Base-by-base conservation (phyloP, 2,113 vertebrate species). In the Climacteris rufus region DNA sequence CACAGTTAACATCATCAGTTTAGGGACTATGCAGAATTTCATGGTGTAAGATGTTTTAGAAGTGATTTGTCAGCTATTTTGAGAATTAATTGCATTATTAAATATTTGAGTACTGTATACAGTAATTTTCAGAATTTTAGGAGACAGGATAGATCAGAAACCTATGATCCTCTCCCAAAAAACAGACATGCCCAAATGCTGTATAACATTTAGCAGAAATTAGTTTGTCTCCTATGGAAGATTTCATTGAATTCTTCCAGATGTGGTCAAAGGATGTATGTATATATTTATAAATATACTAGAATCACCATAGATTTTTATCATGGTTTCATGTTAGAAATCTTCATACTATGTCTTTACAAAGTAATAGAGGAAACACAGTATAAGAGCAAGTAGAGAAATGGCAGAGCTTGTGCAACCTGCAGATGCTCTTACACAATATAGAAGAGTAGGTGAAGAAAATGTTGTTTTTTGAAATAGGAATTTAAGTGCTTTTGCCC, bases 41-140 rank as follows among this genome's bases (percentile, higher is more conserved):
- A 75, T 72, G 40, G 78, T 93, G 44, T 42, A 59, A 89, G 54
- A 93, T 82, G 37, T 87, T 96, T 95, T 88, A 92, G 57, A 93
- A 94, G 78, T 72, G 20, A 57, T 83, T 81, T 77, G 50, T 96
- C 87, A 91, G 49, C 60, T 92, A 63, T 89, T 92, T 80, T 85
- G 63, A 91, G 59, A 94, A 92, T 92, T 83, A 95, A 84, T 89
- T 78, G 7, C 45, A 80, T 87, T 91, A 85, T 78, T 84, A 81
- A 93, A 74, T 83, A 64, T 60, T 56, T 87, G 75, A 42, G 7
- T 78, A 39, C n/a, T 60, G 1, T 47, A n/a, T 65, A 70, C 68
- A 81, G 30, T 86, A 47, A 50, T 70, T 91, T 59, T 39, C 35
- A 10, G 23, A 56, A 44, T 71, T 92, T 88, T 85, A 79, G 60